Evolutionary conservation across 2,797 vertebrate genomes (phyloP).

Genomic region (Dendrocincla fuliginosa): DNA sequence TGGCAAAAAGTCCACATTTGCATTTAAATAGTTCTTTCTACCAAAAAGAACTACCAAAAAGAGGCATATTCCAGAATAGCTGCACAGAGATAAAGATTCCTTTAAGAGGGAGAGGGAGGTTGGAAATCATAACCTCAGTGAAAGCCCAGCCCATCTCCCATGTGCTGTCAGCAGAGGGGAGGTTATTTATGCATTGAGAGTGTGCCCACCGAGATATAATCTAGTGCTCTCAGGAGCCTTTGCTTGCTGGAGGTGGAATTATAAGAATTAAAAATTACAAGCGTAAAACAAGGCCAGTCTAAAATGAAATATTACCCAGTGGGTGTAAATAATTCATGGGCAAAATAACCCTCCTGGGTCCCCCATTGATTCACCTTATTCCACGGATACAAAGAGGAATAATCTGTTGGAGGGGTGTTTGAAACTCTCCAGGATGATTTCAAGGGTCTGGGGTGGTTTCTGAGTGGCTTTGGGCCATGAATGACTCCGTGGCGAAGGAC

Average conservation of each 20-base stretch:
- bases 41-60: slow-evolving; percentile 1
- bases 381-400: background rate
- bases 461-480: background rate
- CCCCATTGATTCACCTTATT: background rate
- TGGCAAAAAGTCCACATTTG: slow-evolving; percentile 60
- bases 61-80: background rate
- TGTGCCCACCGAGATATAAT: slow-evolving; percentile 41
- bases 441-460: background rate
- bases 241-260: slow-evolving; percentile 51
- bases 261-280: slow-evolving; percentile 65
- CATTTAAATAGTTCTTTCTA: slow-evolving; percentile 63
- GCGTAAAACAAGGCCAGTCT: slow-evolving; percentile 23
- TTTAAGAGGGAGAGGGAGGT: background rate
- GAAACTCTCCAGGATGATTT: background rate
- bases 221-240: slow-evolving; percentile 39
- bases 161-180: slow-evolving; percentile 16
- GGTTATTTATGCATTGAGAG: slow-evolving; percentile 44
- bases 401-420: background rate
- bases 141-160: slow-evolving; percentile 17
- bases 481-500: background rate
- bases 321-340: slow-evolving; percentile 53
- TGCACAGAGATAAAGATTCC: slow-evolving; percentile 36
- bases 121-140: background rate
- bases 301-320: slow-evolving; percentile 37
- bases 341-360: background rate